Conservation (phyloP, 2,113 vertebrate species). For the Carollia perspicillata region DNA sequence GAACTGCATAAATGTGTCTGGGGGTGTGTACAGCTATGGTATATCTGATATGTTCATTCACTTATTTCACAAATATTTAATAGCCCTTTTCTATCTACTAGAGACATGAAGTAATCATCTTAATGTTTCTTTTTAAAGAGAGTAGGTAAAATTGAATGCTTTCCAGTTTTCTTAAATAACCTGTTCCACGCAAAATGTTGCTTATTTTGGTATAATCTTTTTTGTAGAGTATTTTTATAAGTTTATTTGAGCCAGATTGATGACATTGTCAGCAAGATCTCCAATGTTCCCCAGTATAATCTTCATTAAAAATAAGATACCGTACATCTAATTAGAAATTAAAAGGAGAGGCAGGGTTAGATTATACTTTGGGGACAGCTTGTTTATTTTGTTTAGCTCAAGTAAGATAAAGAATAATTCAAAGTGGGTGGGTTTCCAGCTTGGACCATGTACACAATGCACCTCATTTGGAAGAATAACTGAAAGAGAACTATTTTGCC, state of each 20-base stretch:
- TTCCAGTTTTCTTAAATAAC: not conserved
- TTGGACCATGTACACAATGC: not conserved
- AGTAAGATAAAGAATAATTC: constrained; percentile 4
- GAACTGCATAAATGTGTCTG: not conserved
- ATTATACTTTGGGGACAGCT: not conserved
- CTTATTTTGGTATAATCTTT: not conserved
- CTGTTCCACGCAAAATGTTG: not conserved
- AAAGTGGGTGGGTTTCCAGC: constrained; percentile 34
- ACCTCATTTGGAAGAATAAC: not conserved
- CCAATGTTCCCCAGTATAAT: not conserved
- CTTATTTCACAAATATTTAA: not conserved
- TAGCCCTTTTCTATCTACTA: not conserved
- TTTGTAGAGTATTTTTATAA: no score
- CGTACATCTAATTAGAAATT: not conserved
- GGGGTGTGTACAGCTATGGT: not conserved
- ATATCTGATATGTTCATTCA: not conserved
- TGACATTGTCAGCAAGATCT: no score
- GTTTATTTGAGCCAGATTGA: no score
- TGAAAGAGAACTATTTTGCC: not conserved
- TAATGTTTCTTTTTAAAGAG: not conserved
- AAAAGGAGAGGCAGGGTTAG: not conserved
- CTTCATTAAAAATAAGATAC: not conserved
- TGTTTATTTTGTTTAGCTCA: constrained; percentile 51
- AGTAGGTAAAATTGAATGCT: not conserved
- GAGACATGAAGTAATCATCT: not conserved